Evolutionary conservation across 2,797 vertebrate species (phyloP), one percentile per base, ranked within the genome.

Genomic region (Propithecus perrieri): DNA sequence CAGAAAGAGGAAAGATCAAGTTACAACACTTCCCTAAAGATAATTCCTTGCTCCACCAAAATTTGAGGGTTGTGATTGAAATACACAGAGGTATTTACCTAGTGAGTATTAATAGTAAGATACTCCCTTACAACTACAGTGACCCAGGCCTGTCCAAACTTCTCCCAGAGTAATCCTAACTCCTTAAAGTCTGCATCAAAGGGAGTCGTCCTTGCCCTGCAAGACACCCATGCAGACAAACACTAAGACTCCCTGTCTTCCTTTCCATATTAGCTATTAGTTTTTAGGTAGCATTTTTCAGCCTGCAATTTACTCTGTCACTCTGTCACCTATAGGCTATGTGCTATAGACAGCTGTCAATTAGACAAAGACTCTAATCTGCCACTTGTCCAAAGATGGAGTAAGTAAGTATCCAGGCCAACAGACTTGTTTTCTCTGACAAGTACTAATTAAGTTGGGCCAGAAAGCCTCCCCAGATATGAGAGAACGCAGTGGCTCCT

Each of bases 201-300:
- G 1, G 15, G 48, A 83, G 30, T 78, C 48, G 9, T 79, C 33
- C 33, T 61, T 94, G 20, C 7, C 46, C 10, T 11, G 4, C 2
- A 30, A 35, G 88, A 84, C 18, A 79, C 33, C 20, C 22, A 78
- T 24, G 48, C 22, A 95, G 13, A 67, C 48, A 85, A 91, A 43
- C 30, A 55, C 2, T 61, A 43, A 75, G 41, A 65, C 9, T 53
- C 24, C 30, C 11, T 78, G 14, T 61, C 7, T 87, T 59, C 7
- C 14, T 78, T 83, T 86, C n/a, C 33, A 24, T 63, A 69, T 89
- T 89, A 83, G 43, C 41, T 93, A 9, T 84, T 92, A 72, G 24
- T 69, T 90, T 96, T 85, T 87, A 91, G 57, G 57, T 69, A 75
- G 24, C 48, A 93, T 61, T 94, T 85, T 94, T 92, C 13, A 61